A percentile compares a stretch with the other conserved stretches of the same genome.
These are phyloP conservation scores for Eupeodes corollae DNA, from an alignment of 1,140 invertebrate species.

Conservation along the genomic window DNA sequence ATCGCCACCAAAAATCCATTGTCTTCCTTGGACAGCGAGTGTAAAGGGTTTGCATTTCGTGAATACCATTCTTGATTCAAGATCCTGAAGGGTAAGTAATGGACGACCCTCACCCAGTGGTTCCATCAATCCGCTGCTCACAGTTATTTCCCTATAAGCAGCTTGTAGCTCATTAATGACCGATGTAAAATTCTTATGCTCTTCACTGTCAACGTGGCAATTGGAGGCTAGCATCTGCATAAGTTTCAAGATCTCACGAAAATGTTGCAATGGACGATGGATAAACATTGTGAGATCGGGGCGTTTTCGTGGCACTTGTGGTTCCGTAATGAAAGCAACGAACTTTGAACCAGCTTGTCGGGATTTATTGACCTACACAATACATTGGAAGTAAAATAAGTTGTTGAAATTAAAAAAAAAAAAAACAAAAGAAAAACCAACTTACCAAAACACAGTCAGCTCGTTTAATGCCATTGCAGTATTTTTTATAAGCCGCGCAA, in stretches of 20 bases:
- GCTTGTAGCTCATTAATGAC: conserved; percentile 39
- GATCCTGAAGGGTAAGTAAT: conserved; percentile 63
- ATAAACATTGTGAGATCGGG: conserved; percentile 73
- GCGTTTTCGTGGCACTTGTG: conserved; percentile 59
- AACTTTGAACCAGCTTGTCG: conserved; percentile 51
- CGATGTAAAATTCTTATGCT: conserved; percentile 35
- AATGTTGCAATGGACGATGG: conserved; percentile 67
- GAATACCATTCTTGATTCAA: conserved; percentile 73
- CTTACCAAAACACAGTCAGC: conserved; percentile 65
- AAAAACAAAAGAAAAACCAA: too few relatives aligned
- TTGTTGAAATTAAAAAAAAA: neutral
- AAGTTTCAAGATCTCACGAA: conserved; percentile 48
- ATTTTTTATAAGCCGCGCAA: conserved; percentile 62
- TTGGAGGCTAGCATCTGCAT: conserved; percentile 37
- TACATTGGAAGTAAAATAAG: neutral
- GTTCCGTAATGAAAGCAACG: conserved; percentile 60
- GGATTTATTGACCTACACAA: conserved; percentile 44
- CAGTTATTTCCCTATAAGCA: conserved; percentile 66
- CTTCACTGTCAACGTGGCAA: conserved; percentile 34
- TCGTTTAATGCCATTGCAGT: conserved; percentile 67
- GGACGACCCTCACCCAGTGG: conserved; percentile 67
- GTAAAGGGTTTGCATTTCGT: conserved; percentile 79
- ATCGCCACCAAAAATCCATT: conserved; percentile 80
- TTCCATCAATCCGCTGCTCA: conserved; percentile 70
- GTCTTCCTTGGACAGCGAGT: conserved; percentile 63